Base-by-base conservation (phyloP, 2,797 vertebrate genomes). In the Brachyalestes nurse region DNA sequence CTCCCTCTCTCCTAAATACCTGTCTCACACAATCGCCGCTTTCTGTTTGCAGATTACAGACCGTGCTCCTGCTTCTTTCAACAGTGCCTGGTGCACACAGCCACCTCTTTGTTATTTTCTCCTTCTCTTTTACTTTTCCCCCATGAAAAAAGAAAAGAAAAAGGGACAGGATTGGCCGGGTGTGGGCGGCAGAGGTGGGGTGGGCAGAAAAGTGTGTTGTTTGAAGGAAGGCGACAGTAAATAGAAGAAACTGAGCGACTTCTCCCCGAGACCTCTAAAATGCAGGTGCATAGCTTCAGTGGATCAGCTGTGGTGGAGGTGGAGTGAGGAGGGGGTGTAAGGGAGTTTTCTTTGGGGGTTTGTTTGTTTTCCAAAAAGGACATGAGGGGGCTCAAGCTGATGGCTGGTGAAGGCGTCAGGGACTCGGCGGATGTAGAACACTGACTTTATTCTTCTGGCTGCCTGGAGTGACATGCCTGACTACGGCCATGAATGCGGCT, bases 1-100 rank as follows among this genome's bases (percentile, higher is more conserved):
- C 82, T 72, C 62, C 42, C 72, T 84, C 81, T 86, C 72, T 84
- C 79, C 86, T 89, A 86, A 88, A 86, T 92, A 94, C 93, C 92
- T 93, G 92, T 79, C 82, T 87, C 53, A 84, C 84, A 82, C 88
- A 75, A 83, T 90, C 76, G 77, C 70, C 34, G 40, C 78, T 83
- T 61, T 78, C 86, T 86, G 81, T 82, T 83, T 77, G 61, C 67
- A 82, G 82, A 86, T 80, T 60, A 45, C 45, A 79, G 82, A 61
- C 76, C 75, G 69, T 75, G 84, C 83, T 85, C 79, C 82, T 82
- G 75, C 78, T 81, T 67, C 86, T 84, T 79, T 86, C 80, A 86
- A 75, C 83, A 73, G 71, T 74, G 72, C 71, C 75, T 7, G 19
- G 70, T 23, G 8, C 81, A 85, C 81, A 85, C 85, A 88, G 83